These are phyloP conservation scores for Ctenodactylus gundi DNA, from an alignment of 2,113 vertebrate genomes.

Conservation along the genomic window DNA sequence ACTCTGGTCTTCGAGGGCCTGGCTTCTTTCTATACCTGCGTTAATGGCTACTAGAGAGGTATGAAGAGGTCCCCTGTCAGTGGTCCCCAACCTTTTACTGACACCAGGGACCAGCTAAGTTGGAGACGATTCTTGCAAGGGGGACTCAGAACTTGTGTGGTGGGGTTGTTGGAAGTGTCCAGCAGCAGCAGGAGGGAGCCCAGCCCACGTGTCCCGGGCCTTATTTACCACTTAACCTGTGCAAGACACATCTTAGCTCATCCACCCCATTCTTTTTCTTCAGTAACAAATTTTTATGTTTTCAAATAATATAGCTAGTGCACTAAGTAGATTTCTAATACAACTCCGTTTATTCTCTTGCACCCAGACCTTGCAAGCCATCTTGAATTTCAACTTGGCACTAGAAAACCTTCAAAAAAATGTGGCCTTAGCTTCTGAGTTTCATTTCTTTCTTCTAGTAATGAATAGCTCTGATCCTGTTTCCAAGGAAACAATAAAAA, in stretches of 20 bases:
- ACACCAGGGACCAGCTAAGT: no score
- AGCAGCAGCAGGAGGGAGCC: no score
- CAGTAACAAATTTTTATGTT: background rate
- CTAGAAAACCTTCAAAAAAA: conserved; percentile 39
- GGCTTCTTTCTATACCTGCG: no score
- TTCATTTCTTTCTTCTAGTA: background rate
- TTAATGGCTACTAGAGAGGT: no score
- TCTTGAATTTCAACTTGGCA: conserved; percentile 35
- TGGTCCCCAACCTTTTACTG: no score
- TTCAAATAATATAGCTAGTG: background rate
- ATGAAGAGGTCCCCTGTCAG: no score
- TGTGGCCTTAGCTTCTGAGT: background rate
- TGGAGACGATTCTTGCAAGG: no score
- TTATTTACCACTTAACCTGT: background rate
- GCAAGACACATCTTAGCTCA: background rate
- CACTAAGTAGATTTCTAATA: background rate
- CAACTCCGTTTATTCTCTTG: background rate
- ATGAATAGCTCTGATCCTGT: conserved; percentile 36
- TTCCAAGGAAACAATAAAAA: conserved; percentile 43
- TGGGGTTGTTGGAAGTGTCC: no score
- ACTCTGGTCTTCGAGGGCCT: no score
- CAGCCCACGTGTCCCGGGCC: background rate
- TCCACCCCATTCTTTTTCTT: background rate
- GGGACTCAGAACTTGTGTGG: no score
- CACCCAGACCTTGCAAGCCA: background rate